These are phyloP conservation scores for Chionodraco myersi DNA, from an alignment of 2,113 vertebrate species.

Conservation along the genomic window DNA sequence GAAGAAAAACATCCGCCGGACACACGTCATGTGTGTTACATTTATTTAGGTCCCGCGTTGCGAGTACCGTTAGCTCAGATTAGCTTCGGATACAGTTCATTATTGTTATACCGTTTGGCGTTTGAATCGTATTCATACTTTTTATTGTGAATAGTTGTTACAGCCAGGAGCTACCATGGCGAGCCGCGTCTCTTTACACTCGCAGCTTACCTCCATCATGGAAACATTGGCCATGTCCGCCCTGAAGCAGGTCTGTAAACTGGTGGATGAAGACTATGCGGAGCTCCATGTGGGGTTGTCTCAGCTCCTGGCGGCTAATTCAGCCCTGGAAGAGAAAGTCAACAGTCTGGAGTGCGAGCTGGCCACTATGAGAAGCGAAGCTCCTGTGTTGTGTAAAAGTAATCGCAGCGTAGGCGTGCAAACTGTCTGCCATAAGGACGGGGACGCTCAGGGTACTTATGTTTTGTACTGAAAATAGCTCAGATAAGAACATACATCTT, in stretches of 20 bases:
- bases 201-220: slow-evolving; percentile 77
- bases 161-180: slow-evolving; percentile 38
- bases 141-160: not conserved
- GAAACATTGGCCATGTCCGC: slow-evolving; percentile 73
- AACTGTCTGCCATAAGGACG: slow-evolving; percentile 50
- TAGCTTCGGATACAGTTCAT: no score
- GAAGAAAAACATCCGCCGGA: no score
- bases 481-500: not conserved
- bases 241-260: slow-evolving; percentile 69
- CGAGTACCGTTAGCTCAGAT: no score
- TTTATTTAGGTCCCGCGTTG: no score
- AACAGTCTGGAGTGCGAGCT: slow-evolving; percentile 69
- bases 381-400: slow-evolving; percentile 37
- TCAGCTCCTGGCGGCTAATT: slow-evolving; percentile 65
- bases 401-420: slow-evolving; percentile 69
- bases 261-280: slow-evolving; percentile 75
- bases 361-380: slow-evolving; percentile 42
- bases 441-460: slow-evolving; percentile 38
- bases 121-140: no score
- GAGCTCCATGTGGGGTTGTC: slow-evolving; percentile 69
- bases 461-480: not conserved
- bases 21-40: no score
- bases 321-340: slow-evolving; percentile 67
- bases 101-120: no score
- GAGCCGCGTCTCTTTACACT: slow-evolving; percentile 61